Evolutionary conservation across 2,113 vertebrate species (phyloP).

Genomic region (Toxostoma redivivum): DNA sequence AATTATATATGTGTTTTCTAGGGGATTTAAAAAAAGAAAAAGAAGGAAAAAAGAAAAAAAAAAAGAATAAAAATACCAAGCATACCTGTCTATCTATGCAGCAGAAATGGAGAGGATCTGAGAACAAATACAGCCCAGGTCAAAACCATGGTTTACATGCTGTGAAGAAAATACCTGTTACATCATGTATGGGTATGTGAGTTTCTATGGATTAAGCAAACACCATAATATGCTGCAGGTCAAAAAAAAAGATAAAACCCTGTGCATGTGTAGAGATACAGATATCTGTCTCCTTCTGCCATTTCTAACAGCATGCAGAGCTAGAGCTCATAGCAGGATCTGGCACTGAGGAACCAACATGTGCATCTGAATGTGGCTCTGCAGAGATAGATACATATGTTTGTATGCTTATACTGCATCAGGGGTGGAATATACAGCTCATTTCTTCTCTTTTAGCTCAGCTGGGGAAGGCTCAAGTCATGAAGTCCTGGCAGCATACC

Average conservation of each 20-base stretch:
- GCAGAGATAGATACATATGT: background rate
- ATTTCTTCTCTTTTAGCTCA: background rate
- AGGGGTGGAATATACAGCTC: background rate
- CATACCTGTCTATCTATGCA: background rate
- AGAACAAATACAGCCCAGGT: background rate
- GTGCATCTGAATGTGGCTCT: constrained; percentile 6
- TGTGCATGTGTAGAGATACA: background rate
- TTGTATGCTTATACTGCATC: background rate
- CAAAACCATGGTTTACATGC: background rate
- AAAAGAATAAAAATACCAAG: background rate
- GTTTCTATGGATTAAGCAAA: background rate
- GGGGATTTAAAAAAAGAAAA: background rate
- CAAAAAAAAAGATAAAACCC: background rate
- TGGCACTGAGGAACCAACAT: constrained; percentile 17
- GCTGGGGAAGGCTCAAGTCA: background rate
- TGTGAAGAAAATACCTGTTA: background rate
- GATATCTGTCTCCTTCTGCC: constrained; percentile 20
- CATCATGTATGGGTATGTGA: background rate
- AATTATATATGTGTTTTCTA: constrained; percentile 28
- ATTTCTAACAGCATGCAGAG: background rate
- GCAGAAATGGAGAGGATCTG: background rate
- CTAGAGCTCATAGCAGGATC: constrained; percentile 17
- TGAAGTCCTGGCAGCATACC: background rate
- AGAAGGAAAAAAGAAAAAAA: rapidly evolving
- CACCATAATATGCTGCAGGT: background rate